Conservation (phyloP, 2,888 invertebrate species). For the Drosophila antonietae region DNA sequence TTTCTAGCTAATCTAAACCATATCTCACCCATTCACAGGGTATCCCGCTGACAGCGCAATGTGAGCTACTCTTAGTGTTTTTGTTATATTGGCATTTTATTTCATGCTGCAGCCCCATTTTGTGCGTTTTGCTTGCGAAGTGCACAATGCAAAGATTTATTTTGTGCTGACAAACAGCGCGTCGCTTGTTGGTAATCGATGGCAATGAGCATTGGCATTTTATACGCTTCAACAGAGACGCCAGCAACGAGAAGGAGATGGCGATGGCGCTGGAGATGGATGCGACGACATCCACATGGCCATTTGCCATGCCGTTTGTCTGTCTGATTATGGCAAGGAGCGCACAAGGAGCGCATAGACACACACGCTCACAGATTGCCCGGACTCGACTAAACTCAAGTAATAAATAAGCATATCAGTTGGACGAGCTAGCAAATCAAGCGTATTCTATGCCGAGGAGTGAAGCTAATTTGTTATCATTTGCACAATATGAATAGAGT, state of each 20-base stretch:
- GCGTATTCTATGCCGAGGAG: slow-evolving; percentile 40
- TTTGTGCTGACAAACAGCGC: slow-evolving; percentile 77
- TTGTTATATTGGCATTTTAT: slow-evolving; percentile 51
- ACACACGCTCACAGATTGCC: neutral
- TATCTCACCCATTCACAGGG: neutral
- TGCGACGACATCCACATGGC: slow-evolving; percentile 20
- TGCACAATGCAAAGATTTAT: slow-evolving; percentile 80
- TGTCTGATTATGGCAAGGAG: slow-evolving; percentile 54
- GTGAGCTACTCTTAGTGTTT: neutral
- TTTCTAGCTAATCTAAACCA: neutral
- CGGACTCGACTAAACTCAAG: slow-evolving; percentile 10
- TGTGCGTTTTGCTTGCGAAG: slow-evolving; percentile 45
- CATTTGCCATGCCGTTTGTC: slow-evolving; percentile 54
- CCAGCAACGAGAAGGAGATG: neutral
- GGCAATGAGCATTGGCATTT: slow-evolving; percentile 58
- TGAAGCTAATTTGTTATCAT: slow-evolving; percentile 71
- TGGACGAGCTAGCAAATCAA: slow-evolving; percentile 57
- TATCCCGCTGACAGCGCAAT: slow-evolving; percentile 2
- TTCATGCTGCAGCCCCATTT: slow-evolving; percentile 48
- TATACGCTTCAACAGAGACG: slow-evolving; percentile 13
- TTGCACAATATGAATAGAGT: slow-evolving; percentile 38
- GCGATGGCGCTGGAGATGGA: neutral
- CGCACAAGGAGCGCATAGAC: slow-evolving; percentile 7
- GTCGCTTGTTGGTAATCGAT: slow-evolving; percentile 69
- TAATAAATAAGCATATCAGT: slow-evolving; percentile 56